phyloP scores from a whole-genome alignment of 53 echinoderm and acorn worm species.

The Arbacia lixula region DNA sequence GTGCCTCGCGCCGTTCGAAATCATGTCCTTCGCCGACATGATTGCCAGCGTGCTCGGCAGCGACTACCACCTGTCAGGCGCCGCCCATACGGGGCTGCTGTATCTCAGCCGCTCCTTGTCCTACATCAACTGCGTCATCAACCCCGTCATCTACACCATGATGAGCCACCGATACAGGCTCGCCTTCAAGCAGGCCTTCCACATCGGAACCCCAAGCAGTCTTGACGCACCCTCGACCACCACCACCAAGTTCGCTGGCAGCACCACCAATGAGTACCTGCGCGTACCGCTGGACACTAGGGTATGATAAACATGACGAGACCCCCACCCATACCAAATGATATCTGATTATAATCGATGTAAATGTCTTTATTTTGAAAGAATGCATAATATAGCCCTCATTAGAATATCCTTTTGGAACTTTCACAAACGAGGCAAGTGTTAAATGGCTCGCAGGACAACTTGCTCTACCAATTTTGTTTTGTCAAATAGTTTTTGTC shows the following conservation, averaged over 20 bases:
- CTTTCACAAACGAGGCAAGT: no score
- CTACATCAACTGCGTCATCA: slow-evolving; percentile 52
- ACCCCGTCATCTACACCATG: slow-evolving; percentile 39
- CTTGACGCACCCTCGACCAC: slow-evolving; percentile 7
- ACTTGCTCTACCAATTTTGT: no score
- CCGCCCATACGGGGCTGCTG: slow-evolving; percentile 20
- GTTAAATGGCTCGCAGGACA: no score
- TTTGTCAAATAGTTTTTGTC: no score
- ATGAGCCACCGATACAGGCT: slow-evolving; percentile 50
- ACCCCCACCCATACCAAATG: no score
- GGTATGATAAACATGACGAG: no score
- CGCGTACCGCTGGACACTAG: slow-evolving; percentile 41
- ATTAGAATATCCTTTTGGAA: no score
- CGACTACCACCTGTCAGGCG: slow-evolving; percentile 29
- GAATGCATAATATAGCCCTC: no score
- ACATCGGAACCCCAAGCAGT: not conserved
- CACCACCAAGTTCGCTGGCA: slow-evolving; percentile 33
- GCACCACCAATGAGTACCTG: slow-evolving; percentile 42
- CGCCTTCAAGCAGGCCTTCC: slow-evolving; percentile 48
- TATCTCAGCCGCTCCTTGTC: slow-evolving; percentile 45
- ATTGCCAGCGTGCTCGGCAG: slow-evolving; percentile 22
- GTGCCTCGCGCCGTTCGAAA: slow-evolving; percentile 74
- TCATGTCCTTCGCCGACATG: slow-evolving; percentile 66
- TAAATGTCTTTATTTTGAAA: no score
- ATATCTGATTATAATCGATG: no score